Base-by-base conservation (phyloP, 1,140 invertebrate genomes). In the Drosophila malerkotliana region DNA sequence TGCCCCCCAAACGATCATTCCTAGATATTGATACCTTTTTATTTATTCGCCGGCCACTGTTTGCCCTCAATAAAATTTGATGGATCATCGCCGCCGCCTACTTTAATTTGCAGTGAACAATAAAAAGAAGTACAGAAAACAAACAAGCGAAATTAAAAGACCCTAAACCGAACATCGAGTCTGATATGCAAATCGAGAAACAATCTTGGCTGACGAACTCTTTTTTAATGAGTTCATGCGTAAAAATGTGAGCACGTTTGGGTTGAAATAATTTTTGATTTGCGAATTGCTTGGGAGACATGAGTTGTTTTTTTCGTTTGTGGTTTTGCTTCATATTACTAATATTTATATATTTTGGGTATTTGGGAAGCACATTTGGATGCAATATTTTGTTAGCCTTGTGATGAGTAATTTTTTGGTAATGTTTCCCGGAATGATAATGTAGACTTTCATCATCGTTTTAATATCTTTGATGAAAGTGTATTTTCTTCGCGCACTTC, bases 41-140 rank as follows among this genome's bases (percentile, higher is more conserved):
- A n/a, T 48, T 4, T 52, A 57, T 18, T 55, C 49, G 44, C 59
- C n/a, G 48, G 47, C 76, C 60, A 63, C 66, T 64, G 54, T 73
- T 67, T 78, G 79, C 56, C 72, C 81, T 69, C 80, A 77, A 69
- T 77, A 69, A 55, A 69, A 66, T 72, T 51, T 84, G 80, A 84
- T 84, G 79, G 67, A 84, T 85, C 72, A 80, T 84, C 62, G 24
- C 49, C 63, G 44, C 44, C 63, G 44, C 44, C 68, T 37, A 24
- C 34, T 59, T 60, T 71, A 28, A 44, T 51, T 57, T 49, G 59
- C 53, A 21, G 41, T 52, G 15, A 54, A 32, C 24, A 60, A 61
- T 49, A 45, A 72, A 58, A 45, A 41, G 55, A 32, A 32, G 26
- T 48, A 24, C 32, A 39, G 32, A 49, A 69, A 32, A 14, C 21